Percentiles rank a stretch among this genome's conserved stretches.
Evolutionary conservation across 1,140 invertebrate species (phyloP).

Genomic region (Periplaneta americana): DNA sequence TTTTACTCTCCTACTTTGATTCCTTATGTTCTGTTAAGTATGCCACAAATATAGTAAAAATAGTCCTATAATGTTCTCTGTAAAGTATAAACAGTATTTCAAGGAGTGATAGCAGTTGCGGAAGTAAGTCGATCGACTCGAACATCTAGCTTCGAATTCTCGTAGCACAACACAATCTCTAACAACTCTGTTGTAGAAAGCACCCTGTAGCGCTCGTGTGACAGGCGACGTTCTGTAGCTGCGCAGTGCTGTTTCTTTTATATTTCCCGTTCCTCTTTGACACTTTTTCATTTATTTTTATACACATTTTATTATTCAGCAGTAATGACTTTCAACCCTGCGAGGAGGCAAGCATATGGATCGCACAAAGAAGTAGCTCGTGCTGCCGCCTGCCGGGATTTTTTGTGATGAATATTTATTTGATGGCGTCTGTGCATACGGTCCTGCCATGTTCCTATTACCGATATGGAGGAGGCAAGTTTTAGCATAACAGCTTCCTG

Average conservation of each 20-base stretch:
- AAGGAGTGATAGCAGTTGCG: too few species aligned
- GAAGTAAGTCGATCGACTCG: too few species aligned
- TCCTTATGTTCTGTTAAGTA: too few species aligned
- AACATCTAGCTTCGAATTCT: too few species aligned
- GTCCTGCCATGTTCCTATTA: not conserved
- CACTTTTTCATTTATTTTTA: conserved; percentile 1
- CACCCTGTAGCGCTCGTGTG: too few species aligned
- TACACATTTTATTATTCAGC: conserved; percentile 10
- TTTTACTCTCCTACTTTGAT: too few species aligned
- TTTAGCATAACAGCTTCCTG: not conserved
- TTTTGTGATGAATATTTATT: conserved; percentile 14
- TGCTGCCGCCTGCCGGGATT: not conserved
- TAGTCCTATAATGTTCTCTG: too few species aligned
- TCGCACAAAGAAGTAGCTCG: not conserved
- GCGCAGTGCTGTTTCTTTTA: not conserved
- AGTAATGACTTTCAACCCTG: conserved; percentile 3
- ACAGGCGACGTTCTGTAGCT: not conserved
- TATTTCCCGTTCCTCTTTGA: not conserved
- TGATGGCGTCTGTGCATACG: conserved; percentile 1
- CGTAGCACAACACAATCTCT: too few species aligned
- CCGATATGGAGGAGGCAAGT: not conserved
- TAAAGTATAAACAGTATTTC: too few species aligned
- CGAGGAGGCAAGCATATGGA: not conserved
- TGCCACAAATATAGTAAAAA: too few species aligned
- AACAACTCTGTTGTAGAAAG: too few species aligned